phyloP scores from a whole-genome alignment of 2,888 invertebrate genomes.

The Microlaimidae sp. region DNA sequence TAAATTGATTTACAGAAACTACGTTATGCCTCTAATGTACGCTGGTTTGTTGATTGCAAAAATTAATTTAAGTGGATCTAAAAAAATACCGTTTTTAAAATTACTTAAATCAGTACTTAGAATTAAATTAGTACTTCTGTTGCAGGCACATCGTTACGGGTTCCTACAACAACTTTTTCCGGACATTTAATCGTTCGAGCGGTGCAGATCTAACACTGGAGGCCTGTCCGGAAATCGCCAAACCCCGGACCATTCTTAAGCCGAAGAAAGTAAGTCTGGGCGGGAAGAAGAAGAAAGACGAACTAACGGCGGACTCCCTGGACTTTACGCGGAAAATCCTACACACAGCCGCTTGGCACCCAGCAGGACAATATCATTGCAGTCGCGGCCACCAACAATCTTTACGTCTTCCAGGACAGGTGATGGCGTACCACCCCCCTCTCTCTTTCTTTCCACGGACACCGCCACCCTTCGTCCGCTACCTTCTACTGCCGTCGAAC shows the following conservation, averaged over 20 bases:
- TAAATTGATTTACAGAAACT: no score
- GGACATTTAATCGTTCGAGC: constrained; percentile 68
- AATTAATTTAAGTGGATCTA: no score
- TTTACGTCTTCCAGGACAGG: constrained; percentile 82
- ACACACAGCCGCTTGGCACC: constrained; percentile 98
- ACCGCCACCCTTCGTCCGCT: no score
- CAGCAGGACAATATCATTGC: constrained; percentile 94
- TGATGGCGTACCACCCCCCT: no score
- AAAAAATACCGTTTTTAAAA: no score
- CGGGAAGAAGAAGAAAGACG: constrained; percentile 87
- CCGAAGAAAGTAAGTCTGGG: constrained; percentile 59
- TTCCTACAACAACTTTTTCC: constrained; percentile 98
- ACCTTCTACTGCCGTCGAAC: no score
- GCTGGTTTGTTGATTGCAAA: no score
- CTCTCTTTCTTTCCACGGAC: no score
- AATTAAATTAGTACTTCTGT: no score
- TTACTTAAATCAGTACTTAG: no score
- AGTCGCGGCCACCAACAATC: constrained; percentile 86
- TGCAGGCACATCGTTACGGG: constrained; percentile 83
- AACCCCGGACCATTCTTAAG: constrained; percentile 76
- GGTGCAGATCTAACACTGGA: constrained; percentile 82
- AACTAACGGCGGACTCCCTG: constrained; percentile 80
- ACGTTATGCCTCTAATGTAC: no score
- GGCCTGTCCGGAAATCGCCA: constrained; percentile 83
- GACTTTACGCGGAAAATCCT: constrained; percentile 99